These are phyloP conservation scores for Vulpes ferrilata DNA, from an alignment of 2,113 vertebrate species.

Conservation along the genomic window DNA sequence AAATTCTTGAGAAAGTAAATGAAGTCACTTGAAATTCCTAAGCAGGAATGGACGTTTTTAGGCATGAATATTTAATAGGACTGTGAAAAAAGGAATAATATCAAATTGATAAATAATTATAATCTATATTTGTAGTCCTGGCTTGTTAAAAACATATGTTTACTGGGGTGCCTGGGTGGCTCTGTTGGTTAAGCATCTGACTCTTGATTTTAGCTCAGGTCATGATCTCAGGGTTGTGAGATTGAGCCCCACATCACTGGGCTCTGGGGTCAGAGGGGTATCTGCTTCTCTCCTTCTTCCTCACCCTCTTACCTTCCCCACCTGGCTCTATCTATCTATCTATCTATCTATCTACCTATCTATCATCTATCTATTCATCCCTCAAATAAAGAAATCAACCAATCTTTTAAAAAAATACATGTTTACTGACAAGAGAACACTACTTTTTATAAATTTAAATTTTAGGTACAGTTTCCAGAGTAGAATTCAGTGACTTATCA, in stretches of 20 bases:
- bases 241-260: background rate
- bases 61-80: background rate
- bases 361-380: too few relatives aligned
- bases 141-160: background rate
- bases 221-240: background rate
- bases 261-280: background rate
- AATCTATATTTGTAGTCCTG: background rate
- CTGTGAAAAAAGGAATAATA: background rate
- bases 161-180: background rate
- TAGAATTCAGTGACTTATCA: background rate
- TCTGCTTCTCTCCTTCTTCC: background rate
- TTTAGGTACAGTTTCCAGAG: background rate
- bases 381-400: background rate
- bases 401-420: background rate
- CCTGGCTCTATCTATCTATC: too few relatives aligned
- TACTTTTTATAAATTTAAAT: background rate
- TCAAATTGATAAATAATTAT: background rate
- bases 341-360: too few relatives aligned
- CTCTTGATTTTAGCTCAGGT: background rate
- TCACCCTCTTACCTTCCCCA: background rate
- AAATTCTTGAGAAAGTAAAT: slow-evolving; percentile 47
- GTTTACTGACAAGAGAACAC: background rate
- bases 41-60: slow-evolving; percentile 26
- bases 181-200: background rate
- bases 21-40: slow-evolving; percentile 18